A percentile compares a stretch with the other conserved stretches of the same genome.
Conservation (phyloP, 2,797 vertebrate genomes). For the Pseudopleuronectes americanus region DNA sequence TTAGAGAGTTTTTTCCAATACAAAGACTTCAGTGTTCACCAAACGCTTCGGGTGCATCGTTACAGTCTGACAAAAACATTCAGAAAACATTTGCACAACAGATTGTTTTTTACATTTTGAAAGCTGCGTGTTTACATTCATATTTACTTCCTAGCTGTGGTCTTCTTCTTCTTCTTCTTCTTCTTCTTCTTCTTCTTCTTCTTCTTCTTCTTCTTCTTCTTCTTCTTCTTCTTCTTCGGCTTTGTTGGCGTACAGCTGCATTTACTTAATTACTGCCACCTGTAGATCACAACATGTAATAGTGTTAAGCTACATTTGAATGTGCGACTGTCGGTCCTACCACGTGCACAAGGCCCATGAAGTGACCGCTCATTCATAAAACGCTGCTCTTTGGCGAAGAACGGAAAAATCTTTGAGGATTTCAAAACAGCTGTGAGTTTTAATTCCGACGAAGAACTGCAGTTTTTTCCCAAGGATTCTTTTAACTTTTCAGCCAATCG, state of each 20-base stretch:
- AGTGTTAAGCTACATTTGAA: background rate
- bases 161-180: too few species aligned
- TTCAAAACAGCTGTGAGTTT: background rate
- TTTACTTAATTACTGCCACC: background rate
- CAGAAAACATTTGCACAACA: background rate
- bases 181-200: background rate
- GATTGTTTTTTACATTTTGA: background rate
- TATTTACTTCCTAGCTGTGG: background rate
- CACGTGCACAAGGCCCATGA: background rate
- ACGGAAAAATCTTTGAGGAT: background rate
- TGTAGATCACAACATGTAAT: background rate
- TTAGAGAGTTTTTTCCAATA: background rate
- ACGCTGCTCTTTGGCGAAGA: background rate
- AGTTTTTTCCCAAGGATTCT: background rate
- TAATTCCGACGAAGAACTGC: background rate
- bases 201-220: too few species aligned
- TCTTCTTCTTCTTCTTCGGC: background rate
- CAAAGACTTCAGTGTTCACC: background rate
- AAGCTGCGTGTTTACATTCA: background rate
- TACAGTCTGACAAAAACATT: background rate
- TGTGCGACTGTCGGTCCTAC: background rate
- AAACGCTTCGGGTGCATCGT: background rate
- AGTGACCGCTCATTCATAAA: background rate
- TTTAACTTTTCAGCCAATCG: background rate
- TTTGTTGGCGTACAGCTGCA: background rate